Percentiles rank a stretch among this genome's conserved stretches.
Evolutionary conservation across 2,797 vertebrate genomes (phyloP).

Genomic region (Gorsachius magnificus): DNA sequence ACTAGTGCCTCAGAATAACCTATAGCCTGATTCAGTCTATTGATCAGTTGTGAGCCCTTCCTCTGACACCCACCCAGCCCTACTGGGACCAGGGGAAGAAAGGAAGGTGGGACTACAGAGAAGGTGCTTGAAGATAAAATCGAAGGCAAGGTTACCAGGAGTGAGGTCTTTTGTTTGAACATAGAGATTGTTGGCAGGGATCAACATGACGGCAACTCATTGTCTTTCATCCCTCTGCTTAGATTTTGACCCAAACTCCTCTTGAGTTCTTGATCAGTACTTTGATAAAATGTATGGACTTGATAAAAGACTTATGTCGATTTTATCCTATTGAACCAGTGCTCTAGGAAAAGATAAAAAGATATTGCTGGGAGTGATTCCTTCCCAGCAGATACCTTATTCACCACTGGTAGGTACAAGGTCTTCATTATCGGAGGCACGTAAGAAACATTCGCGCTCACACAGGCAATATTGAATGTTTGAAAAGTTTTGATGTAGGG

Average conservation of each 20-base stretch:
- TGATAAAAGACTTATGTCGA: neutral
- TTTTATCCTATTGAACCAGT: slow-evolving; percentile 8
- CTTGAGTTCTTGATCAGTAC: neutral
- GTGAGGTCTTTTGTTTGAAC: slow-evolving; percentile 1
- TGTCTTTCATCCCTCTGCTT: slow-evolving; percentile 2
- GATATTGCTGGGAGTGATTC: neutral
- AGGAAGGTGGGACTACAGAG: neutral
- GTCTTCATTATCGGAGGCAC: neutral
- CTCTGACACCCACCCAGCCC: neutral
- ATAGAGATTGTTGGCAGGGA: neutral
- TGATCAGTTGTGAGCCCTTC: neutral
- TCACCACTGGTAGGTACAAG: neutral
- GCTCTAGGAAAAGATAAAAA: slow-evolving; percentile 18
- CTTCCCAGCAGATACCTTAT: neutral
- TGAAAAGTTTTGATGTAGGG: neutral
- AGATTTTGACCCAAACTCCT: neutral
- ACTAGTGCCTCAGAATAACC: neutral
- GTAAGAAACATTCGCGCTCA: rapidly evolving
- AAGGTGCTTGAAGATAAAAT: slow-evolving; percentile 10
- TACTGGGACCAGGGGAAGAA: neutral
- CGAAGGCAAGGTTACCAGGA: neutral
- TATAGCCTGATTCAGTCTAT: neutral
- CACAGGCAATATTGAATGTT: neutral
- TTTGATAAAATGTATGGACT: neutral
- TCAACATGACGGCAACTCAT: neutral